Base-by-base conservation (phyloP, 2,888 invertebrate genomes). In the Nomada ruficornis region DNA sequence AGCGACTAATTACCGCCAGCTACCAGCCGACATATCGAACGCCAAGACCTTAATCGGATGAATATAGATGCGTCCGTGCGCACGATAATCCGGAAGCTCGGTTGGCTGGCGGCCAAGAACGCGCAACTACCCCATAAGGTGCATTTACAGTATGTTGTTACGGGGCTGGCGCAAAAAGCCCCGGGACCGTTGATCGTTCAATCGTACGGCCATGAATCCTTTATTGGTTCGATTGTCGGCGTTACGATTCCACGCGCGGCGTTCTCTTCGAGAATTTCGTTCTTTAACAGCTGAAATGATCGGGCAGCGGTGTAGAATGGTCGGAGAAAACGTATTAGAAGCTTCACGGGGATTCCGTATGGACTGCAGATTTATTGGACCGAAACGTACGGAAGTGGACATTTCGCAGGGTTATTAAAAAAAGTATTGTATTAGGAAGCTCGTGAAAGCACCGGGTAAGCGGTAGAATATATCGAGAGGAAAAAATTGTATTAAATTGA, bases 1-100 rank as follows among this genome's bases (percentile, higher is more conserved):
- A 69, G 47, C 80, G 76, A 83, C 85, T 89, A 88, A 88, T 89
- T 88, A 83, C 68, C 62, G 80, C 23, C 64, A 71, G 78, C 80
- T 79, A 72, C 76, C 63, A 65, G 60, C 77, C 80, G 77, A 77
- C 78, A 62, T 88, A 89, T 87, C 84, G 86, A 84, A 82, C 85
- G 78, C 76, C 62, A 26, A 68, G 52, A 64, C 69, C 79, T 67
- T 87, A 87, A 89, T 83, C 82, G 82, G 67, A 86, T 88, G 81
- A 82, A 76, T 77, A 77, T 82, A 82, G 85, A 83, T 85, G 75
- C 70, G 82, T 81, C 47, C 77, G 52, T 23, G 59, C 50, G 18
- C 36, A 62, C 59, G 64, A 65, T 81, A 80, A 82, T 86, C 85
- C 85, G 65, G 75, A 68, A 75, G 67, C 79, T 75, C 72, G 73